Evolutionary conservation across 2,113 vertebrate genomes (phyloP).

Genomic region (Ibidorhyncha struthersii): DNA sequence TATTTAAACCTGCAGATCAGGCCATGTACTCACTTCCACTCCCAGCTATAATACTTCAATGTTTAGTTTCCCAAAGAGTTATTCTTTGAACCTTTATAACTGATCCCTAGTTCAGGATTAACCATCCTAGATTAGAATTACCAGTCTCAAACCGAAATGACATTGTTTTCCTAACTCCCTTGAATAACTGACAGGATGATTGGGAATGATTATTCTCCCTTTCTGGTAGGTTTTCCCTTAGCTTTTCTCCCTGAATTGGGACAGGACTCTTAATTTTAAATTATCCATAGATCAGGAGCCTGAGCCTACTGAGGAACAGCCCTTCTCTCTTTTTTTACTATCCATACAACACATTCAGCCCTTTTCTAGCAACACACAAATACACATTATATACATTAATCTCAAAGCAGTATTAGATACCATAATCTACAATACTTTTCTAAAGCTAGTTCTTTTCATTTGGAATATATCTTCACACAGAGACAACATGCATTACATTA

Average conservation of each 20-base stretch:
- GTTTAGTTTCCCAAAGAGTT: background rate
- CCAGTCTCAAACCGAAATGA: background rate
- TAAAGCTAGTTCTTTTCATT: background rate
- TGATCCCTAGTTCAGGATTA: background rate
- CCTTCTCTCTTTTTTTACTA: background rate
- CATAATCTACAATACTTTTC: background rate
- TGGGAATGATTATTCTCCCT: background rate
- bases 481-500: background rate
- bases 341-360: background rate
- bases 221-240: background rate
- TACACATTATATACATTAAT: background rate
- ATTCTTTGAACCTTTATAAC: background rate
- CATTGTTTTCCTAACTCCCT: background rate
- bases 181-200: background rate
- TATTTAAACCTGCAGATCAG: background rate
- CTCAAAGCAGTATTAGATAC: background rate
- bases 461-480: background rate
- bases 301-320: background rate
- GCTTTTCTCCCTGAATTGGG: background rate
- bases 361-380: background rate
- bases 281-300: background rate
- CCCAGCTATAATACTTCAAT: background rate
- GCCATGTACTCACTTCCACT: background rate
- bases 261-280: background rate
- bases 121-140: background rate